phyloP scores from a whole-genome alignment of 2,888 invertebrate species.

The Biston betularia region DNA sequence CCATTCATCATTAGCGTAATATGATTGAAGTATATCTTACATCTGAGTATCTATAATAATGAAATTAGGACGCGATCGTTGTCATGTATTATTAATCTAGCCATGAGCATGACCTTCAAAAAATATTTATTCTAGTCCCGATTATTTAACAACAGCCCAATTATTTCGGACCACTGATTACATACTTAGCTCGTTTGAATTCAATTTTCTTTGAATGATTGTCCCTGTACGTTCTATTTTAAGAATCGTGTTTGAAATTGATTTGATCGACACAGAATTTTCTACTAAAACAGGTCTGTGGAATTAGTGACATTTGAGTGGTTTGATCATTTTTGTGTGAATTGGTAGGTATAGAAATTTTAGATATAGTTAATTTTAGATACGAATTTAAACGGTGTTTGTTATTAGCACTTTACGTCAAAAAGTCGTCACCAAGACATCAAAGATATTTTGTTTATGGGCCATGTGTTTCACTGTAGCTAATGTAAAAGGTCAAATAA shows the following conservation, averaged over 20 bases:
- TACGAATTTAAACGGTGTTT: not conserved
- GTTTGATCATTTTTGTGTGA: not conserved
- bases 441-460: conserved; percentile 12
- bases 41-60: not conserved
- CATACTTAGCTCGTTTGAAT: conserved; percentile 11
- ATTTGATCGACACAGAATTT: not conserved
- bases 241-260: conserved; percentile 1
- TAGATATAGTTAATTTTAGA: not conserved
- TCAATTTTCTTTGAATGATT: conserved; percentile 13
- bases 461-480: conserved; percentile 13
- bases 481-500: conserved; percentile 12
- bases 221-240: conserved; percentile 5
- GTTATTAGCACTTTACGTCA: not conserved
- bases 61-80: not conserved
- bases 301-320: not conserved
- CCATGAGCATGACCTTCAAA: not conserved
- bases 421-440: conserved; percentile 7
- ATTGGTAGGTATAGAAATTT: not conserved
- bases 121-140: not conserved
- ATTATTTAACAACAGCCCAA: conserved; percentile 12
- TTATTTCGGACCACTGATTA: conserved; percentile 14
- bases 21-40: not conserved
- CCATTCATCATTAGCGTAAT: too few species aligned
- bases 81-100: not conserved
- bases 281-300: not conserved